Conservation (phyloP, 2,113 vertebrate species). For the Neolamprologus tretocephalus region DNA sequence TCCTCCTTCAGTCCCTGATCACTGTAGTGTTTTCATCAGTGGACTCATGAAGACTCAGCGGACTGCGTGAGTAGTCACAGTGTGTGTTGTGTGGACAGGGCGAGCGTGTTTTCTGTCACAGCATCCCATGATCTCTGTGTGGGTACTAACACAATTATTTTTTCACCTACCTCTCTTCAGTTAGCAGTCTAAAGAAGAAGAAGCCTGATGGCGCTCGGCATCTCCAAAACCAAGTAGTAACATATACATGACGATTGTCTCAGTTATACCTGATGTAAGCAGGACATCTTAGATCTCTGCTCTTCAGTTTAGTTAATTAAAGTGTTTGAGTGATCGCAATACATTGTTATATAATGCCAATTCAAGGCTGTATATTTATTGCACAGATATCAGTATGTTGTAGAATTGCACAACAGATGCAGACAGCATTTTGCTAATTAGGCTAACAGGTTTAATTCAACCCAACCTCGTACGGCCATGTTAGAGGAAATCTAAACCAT, state of each 20-base stretch:
- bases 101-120: constrained; percentile 8
- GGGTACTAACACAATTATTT: neutral
- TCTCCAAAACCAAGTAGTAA: neutral
- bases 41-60: constrained; percentile 82
- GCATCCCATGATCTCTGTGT: neutral
- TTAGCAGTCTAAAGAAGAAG: neutral
- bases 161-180: neutral
- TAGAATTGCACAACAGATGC: neutral
- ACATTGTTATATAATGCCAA: neutral
- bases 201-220: rapidly evolving
- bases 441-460: neutral
- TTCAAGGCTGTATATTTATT: neutral
- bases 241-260: rapidly evolving
- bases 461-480: rapidly evolving
- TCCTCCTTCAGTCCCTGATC: neutral
- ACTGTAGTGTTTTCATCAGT: constrained; percentile 69
- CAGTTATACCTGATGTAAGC: neutral
- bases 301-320: neutral
- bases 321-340: rapidly evolving
- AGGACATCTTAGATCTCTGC: neutral
- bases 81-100: constrained; percentile 60
- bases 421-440: neutral
- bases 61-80: constrained; percentile 86
- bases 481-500: neutral
- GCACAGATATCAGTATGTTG: neutral